A percentile compares a stretch with the other conserved stretches of the same genome.
phyloP scores from a whole-genome alignment of 2,888 invertebrate genomes.

The Dicyrtomina minuta region DNA sequence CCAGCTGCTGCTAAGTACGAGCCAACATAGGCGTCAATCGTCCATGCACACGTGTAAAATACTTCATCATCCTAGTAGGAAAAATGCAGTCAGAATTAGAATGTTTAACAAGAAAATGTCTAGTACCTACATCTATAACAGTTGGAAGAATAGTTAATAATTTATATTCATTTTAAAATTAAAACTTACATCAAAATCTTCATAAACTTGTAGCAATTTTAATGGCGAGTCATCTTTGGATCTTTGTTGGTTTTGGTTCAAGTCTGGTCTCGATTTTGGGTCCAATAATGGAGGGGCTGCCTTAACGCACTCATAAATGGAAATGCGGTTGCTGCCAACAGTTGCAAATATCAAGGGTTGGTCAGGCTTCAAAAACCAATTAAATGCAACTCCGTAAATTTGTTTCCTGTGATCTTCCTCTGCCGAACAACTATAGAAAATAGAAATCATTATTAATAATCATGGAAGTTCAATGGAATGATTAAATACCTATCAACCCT shows the following conservation, averaged over 20 bases:
- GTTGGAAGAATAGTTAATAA: too few species aligned
- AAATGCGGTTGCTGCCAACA: neutral
- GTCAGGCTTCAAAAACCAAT: neutral
- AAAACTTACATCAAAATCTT: neutral
- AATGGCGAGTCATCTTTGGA: too few species aligned
- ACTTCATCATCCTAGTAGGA: neutral
- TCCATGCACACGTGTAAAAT: slow-evolving; percentile 18
- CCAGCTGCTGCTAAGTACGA: slow-evolving; percentile 16
- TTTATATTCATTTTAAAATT: too few species aligned
- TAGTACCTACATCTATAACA: too few species aligned
- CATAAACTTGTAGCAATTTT: neutral
- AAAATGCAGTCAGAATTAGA: neutral
- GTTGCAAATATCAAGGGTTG: slow-evolving; percentile 4
- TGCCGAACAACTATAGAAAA: too few species aligned
- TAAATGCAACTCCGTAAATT: slow-evolving; percentile 5
- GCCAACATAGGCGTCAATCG: neutral
- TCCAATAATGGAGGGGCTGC: too few species aligned
- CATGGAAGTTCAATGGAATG: too few species aligned
- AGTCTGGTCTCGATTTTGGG: too few species aligned
- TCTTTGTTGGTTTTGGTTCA: too few species aligned
- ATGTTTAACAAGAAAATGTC: neutral
- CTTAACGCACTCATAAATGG: slow-evolving; percentile 1
- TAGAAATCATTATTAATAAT: too few species aligned
- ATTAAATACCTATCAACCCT: too few species aligned
- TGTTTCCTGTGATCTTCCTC: too few species aligned